Evolutionary conservation across 2,113 vertebrate species (phyloP).

Genomic region (Chauna torquata): DNA sequence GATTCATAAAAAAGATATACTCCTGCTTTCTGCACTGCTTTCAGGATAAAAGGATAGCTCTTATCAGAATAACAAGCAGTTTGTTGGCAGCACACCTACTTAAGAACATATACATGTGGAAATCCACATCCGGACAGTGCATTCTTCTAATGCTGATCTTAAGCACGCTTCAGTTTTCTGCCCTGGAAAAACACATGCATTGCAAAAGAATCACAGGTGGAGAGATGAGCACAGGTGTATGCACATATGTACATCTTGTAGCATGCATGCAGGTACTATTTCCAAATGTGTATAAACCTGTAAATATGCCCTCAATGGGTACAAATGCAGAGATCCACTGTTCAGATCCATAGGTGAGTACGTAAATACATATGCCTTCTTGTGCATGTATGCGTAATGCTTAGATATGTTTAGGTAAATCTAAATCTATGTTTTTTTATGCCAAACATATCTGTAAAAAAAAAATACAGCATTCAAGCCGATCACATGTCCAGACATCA

Average conservation of each 20-base stretch:
- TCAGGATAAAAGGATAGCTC: neutral
- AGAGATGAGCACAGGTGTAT: neutral
- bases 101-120: neutral
- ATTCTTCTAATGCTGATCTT: neutral
- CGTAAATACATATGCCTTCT: neutral
- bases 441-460: neutral
- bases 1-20: neutral
- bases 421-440: neutral
- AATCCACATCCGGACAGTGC: neutral
- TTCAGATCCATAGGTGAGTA: neutral
- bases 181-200: neutral
- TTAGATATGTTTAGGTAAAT: neutral
- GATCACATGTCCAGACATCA: neutral
- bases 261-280: fast-evolving
- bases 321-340: neutral
- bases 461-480: neutral
- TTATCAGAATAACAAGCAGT: neutral
- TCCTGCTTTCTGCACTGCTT: neutral
- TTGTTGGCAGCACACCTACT: neutral
- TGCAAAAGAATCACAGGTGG: neutral
- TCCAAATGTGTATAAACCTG: neutral
- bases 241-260: neutral
- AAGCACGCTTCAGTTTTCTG: neutral
- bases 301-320: neutral
- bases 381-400: neutral